Evolutionary conservation across 2,888 invertebrate species (phyloP).

Genomic region (Callimorpha dominula): DNA sequence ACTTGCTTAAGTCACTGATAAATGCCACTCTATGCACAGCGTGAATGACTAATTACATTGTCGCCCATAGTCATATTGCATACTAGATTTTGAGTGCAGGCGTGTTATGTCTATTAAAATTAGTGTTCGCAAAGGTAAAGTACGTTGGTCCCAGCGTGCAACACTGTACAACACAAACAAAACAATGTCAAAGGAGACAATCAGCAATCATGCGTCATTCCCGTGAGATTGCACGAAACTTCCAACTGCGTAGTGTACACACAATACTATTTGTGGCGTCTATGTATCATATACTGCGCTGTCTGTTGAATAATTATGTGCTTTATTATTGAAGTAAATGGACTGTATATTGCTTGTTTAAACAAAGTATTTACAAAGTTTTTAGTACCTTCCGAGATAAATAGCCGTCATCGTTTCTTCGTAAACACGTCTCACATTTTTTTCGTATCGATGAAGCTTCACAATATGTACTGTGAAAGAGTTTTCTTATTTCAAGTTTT

Average conservation of each 20-base stretch:
- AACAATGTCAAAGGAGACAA: slow-evolving; percentile 52
- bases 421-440: not conserved
- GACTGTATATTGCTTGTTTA: slow-evolving; percentile 1
- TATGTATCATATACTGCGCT: slow-evolving; percentile 14
- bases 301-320: slow-evolving; percentile 3
- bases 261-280: slow-evolving; percentile 30
- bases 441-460: not conserved
- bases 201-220: slow-evolving; percentile 52
- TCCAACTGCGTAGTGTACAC: slow-evolving; percentile 31
- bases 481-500: not conserved
- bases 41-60: not conserved
- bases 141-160: slow-evolving; percentile 22
- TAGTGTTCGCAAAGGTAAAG: slow-evolving; percentile 27
- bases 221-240: slow-evolving; percentile 50
- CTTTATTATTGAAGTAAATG: slow-evolving; percentile 1
- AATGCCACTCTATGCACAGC: not conserved
- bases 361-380: not conserved
- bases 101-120: slow-evolving; percentile 6
- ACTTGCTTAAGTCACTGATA: not conserved
- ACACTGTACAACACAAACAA: slow-evolving; percentile 35
- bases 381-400: not conserved
- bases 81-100: not conserved
- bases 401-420: slow-evolving; percentile 1
- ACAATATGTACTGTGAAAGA: not conserved
- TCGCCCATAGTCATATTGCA: not conserved